These are phyloP conservation scores for Alcis repandata DNA, from an alignment of 2,888 invertebrate species.

Conservation along the genomic window DNA sequence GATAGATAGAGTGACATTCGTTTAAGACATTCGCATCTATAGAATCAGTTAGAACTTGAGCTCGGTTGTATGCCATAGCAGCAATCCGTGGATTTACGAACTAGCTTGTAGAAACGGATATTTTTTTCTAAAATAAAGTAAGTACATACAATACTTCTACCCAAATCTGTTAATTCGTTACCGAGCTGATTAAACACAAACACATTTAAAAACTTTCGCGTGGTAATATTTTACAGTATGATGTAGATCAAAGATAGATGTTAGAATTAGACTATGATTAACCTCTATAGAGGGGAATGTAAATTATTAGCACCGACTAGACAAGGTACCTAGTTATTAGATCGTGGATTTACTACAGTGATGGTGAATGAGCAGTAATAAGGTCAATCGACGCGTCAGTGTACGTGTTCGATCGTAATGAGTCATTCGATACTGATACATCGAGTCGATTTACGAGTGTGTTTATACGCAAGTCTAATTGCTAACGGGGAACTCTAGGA, in stretches of 20 bases:
- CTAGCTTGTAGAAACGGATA: too few relatives aligned
- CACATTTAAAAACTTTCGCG: too few relatives aligned
- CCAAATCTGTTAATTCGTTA: too few relatives aligned
- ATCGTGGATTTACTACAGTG: conserved; percentile 6
- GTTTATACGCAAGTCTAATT: conserved; percentile 10
- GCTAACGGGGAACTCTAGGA: neutral
- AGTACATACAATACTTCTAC: too few relatives aligned
- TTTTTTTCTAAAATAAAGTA: too few relatives aligned
- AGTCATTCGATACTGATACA: conserved; percentile 26
- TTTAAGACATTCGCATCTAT: too few relatives aligned
- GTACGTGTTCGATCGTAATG: conserved; percentile 20
- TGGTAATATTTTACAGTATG: too few relatives aligned
- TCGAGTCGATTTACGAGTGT: neutral
- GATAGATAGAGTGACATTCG: too few relatives aligned
- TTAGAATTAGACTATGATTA: neutral
- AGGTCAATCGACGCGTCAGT: conserved; percentile 1
- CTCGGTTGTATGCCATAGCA: too few relatives aligned
- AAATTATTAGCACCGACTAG: conserved; percentile 6
- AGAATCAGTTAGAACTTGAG: too few relatives aligned
- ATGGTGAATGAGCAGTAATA: conserved; percentile 3
- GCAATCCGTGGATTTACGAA: too few relatives aligned
- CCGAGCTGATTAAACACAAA: too few relatives aligned
- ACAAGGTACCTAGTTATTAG: neutral
- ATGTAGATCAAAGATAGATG: neutral
- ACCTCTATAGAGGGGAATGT: conserved; percentile 3